Evolutionary conservation across 2,888 invertebrate species (phyloP), one percentile per base, ranked within the genome.

Genomic region (Himalopsyche japonica): DNA sequence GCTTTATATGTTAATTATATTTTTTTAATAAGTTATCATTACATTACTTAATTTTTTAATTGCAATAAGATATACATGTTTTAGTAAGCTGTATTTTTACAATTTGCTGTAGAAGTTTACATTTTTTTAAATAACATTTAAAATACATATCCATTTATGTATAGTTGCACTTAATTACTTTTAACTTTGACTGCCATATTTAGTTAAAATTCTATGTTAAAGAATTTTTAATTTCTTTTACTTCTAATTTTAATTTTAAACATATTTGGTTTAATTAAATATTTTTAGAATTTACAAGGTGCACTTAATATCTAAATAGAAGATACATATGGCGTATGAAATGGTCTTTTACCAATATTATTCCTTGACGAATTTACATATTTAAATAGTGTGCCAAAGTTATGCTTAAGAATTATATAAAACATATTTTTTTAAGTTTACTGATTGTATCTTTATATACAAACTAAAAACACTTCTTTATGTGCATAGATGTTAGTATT

Each of bases 371-470:
- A 57, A 57, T 57, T 57, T 57, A 20, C 57, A 57, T 57, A 57
- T 57, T 57, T 57, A 20, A 57, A 32, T 76, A 76, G 76, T 76
- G 76, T 76, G 76, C 76, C 76, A 76, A 76, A 76, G 76, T 27
- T 76, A 76, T 30, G 76, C 76, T 76, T 76, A 57, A 57, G 57
- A 76, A 76, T 76, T 76, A 76, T 76, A 76, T 34, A 76, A 57
- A 57, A 57, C 57, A 57, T 57, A 57, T 57, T 57, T 57, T 57
- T 57, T 20, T 57, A 57, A 20, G 57, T 57, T 49, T 15, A 57
- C 24, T n/a, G 57, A 57, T 24, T 57, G 57, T 57, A 57, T 57
- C 24, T 20, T 24, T 57, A 24, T 57, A 57, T 57, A 57, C 24
- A 24, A 57, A 57, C 57, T 0, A 20, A 57, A 57, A 57, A 57